Evolutionary conservation across 2,113 vertebrate species (phyloP), one percentile per base, ranked within the genome.

Genomic region (Rattus rattus): DNA sequence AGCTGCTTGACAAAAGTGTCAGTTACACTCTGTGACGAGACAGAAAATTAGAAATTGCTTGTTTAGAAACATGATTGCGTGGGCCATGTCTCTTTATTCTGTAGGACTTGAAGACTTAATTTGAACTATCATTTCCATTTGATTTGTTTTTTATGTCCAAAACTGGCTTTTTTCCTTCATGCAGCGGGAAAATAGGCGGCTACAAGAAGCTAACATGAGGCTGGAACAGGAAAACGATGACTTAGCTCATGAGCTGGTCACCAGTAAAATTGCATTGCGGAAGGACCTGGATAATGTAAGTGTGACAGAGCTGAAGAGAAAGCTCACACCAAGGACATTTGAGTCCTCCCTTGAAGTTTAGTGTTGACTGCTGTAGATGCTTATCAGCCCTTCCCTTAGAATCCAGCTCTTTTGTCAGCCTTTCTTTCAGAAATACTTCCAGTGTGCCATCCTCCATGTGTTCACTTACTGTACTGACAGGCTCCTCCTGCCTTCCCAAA

Each of bases 201-300:
- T 99, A 0, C 99, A 99, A 94, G 99, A 99, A 92, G 99, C 99
- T 4, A 99, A 99, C 98, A 99, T 99, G 99, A 99, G 99, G 3
- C 96, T 99, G 98, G 99, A 99, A 98, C 99, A 99, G 97, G 99
- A 99, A 98, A 99, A 99, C 0, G 99, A 99, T n/a, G 99, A 99
- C 97, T 98, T 99, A 70, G 99, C 99, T 9, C 99, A 99, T 0
- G 99, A 99, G 93, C 98, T 99, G 91, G 99, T 99, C 97, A 99
- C 99, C 98, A 99, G 99, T 99, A 99, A 99, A 99, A 99, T 99
- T 5, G 99, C 99, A 0, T 98, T 99, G 86, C 98, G 99, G 13
- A 99, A 99, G 98, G 99, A 99, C 98, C 97, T 99, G 85, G 99
- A 99, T 98, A 99, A 99, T 0, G 99, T 99, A 98, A 99, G 99